Percentiles rank a stretch among this genome's conserved stretches.
Conservation (phyloP, 2,888 invertebrate genomes). For the Ochropacha duplaris region DNA sequence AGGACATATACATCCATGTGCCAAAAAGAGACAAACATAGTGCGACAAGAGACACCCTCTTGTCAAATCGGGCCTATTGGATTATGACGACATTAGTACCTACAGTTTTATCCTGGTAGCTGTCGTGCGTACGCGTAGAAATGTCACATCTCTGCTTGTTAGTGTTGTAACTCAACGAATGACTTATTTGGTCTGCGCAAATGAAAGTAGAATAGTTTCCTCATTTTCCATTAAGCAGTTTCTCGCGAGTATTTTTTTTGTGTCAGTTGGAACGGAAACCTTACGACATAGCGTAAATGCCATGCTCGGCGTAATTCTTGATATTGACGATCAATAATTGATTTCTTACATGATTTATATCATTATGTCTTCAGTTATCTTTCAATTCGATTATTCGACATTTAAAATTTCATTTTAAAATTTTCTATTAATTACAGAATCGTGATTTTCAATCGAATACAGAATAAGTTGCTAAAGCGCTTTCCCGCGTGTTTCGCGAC, state of each 20-base stretch:
- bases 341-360: too few relatives aligned
- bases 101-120: too few relatives aligned
- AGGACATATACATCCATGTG: too few relatives aligned
- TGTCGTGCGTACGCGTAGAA: neutral
- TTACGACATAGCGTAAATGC: conserved; percentile 28
- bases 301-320: conserved; percentile 27
- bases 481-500: conserved; percentile 34
- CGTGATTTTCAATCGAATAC: neutral
- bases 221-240: conserved; percentile 30
- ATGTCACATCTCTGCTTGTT: neutral
- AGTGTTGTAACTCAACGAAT: conserved; percentile 2
- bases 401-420: neutral
- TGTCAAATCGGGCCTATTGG: too few relatives aligned
- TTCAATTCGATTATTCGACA: neutral
- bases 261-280: conserved; percentile 31
- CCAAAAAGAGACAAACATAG: too few relatives aligned
- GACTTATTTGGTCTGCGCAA: conserved; percentile 11
- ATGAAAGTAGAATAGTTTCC: conserved; percentile 45
- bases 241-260: conserved; percentile 26
- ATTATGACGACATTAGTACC: too few relatives aligned
- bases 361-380: too few relatives aligned
- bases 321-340: neutral
- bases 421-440: neutral
- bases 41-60: too few relatives aligned
- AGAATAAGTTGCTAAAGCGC: conserved; percentile 19